These are phyloP conservation scores for Ascidia mentula DNA, from an alignment of 23 tunicate genomes.

Conservation along the genomic window DNA sequence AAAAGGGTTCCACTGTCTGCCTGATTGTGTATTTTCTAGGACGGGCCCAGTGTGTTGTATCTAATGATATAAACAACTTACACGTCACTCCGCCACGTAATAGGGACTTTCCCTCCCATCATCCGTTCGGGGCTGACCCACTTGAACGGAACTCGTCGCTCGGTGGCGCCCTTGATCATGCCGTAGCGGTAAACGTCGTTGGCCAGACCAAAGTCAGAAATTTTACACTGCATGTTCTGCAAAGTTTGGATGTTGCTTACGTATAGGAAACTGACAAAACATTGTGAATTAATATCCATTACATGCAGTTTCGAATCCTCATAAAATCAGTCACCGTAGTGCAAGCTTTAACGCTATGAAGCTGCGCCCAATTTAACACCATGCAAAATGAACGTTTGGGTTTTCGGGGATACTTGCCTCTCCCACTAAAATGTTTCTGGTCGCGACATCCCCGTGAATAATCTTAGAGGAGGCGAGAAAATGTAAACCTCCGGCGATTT, in stretches of 20 bases:
- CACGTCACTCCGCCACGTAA: slow-evolving; percentile 85
- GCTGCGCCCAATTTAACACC: too few relatives aligned
- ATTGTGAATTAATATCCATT: too few relatives aligned
- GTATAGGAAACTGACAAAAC: too few relatives aligned
- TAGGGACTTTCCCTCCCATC: slow-evolving; percentile 60
- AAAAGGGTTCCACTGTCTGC: too few relatives aligned
- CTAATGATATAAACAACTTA: too few relatives aligned
- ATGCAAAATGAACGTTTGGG: too few relatives aligned
- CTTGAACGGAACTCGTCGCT: slow-evolving; percentile 63
- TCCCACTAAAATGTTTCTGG: slow-evolving; percentile 68
- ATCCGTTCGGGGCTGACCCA: slow-evolving; percentile 93
- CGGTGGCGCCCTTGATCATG: slow-evolving; percentile 64
- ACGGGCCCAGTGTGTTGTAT: too few relatives aligned
- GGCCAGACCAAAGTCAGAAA: slow-evolving; percentile 82
- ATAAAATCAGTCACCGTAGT: too few relatives aligned
- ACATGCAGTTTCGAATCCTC: too few relatives aligned
- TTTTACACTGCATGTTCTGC: slow-evolving; percentile 48
- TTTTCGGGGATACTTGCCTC: slow-evolving; percentile 57
- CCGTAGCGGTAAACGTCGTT: slow-evolving; percentile 88
- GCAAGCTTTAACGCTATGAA: too few relatives aligned
- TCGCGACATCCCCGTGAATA: slow-evolving; percentile 85
- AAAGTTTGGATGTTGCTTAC: too few relatives aligned
- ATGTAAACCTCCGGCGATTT: slow-evolving; percentile 67
- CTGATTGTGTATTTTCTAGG: too few relatives aligned
- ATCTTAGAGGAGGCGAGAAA: slow-evolving; percentile 30